These are phyloP conservation scores for Corvus moneduloides DNA, from an alignment of 2,113 vertebrate genomes.

Conservation along the genomic window DNA sequence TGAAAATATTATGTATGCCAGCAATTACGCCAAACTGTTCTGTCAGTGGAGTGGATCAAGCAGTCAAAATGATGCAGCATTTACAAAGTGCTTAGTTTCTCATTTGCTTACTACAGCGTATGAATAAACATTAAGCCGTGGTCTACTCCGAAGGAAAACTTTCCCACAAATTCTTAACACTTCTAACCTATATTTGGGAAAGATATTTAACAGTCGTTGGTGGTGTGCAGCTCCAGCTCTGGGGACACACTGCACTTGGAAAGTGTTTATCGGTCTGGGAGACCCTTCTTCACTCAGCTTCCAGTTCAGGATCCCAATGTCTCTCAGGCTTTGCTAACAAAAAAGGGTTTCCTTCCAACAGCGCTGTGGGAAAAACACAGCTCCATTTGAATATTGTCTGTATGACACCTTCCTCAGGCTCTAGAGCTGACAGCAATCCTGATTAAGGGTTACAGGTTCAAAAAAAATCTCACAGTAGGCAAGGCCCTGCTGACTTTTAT, in stretches of 20 bases:
- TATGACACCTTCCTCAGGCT: slow-evolving; percentile 48
- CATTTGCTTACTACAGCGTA: slow-evolving; percentile 25
- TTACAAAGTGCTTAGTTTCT: slow-evolving; percentile 47
- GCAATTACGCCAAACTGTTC: slow-evolving; percentile 25
- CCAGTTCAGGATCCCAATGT: not conserved
- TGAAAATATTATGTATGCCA: slow-evolving; percentile 40
- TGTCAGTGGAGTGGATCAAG: slow-evolving; percentile 22
- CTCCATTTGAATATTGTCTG: slow-evolving; percentile 41
- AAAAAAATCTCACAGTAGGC: slow-evolving; percentile 28
- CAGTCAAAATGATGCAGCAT: slow-evolving; percentile 38
- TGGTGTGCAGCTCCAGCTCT: not conserved
- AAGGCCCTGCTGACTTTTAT: not conserved
- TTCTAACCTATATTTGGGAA: not conserved
- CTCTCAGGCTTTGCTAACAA: not conserved
- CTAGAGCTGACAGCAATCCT: not conserved
- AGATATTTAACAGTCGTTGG: not conserved
- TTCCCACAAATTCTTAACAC: slow-evolving; percentile 40
- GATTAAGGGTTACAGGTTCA: slow-evolving; percentile 22
- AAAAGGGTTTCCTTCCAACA: slow-evolving; percentile 18
- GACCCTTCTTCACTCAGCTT: not conserved
- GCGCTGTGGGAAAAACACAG: slow-evolving; percentile 42
- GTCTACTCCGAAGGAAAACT: slow-evolving; percentile 32
- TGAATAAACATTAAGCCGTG: slow-evolving; percentile 55
- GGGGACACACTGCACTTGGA: not conserved
- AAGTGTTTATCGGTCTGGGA: not conserved